Evolutionary conservation across 1,140 invertebrate genomes (phyloP).

Genomic region (Drosophila takahashii): DNA sequence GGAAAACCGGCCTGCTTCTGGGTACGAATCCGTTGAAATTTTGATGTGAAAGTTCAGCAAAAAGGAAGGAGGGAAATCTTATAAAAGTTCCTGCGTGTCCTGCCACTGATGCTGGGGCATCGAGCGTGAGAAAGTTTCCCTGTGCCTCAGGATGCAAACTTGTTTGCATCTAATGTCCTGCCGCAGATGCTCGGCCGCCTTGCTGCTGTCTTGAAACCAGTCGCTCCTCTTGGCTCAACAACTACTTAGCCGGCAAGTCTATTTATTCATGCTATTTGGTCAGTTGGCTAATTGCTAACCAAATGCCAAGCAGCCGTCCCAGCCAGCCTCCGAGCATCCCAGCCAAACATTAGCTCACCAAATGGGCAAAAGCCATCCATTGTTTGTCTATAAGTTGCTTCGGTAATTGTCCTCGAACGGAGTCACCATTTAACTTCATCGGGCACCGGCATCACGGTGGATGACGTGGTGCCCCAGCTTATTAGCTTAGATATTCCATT

Average conservation of each 20-base stretch:
- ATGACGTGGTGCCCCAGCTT: conserved; percentile 38
- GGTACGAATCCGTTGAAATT: conserved; percentile 77
- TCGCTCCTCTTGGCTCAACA: conserved; percentile 34
- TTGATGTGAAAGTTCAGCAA: conserved; percentile 84
- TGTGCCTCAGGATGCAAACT: conserved; percentile 40
- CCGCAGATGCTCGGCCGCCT: conserved; percentile 41
- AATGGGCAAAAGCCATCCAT: conserved; percentile 71
- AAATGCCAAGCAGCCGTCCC: conserved; percentile 47
- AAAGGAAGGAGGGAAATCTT: conserved; percentile 56
- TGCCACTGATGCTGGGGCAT: conserved; percentile 44
- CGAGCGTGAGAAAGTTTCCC: conserved; percentile 71
- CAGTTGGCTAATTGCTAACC: conserved; percentile 70
- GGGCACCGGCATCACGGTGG: neutral
- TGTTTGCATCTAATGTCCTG: conserved; percentile 63
- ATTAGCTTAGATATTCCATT: conserved; percentile 83
- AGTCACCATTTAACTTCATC: conserved; percentile 35
- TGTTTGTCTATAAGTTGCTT: conserved; percentile 60
- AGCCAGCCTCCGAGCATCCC: conserved; percentile 2
- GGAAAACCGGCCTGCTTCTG: conserved; percentile 69
- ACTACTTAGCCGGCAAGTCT: conserved; percentile 61
- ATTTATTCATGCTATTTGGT: conserved; percentile 79
- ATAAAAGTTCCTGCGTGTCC: conserved; percentile 77
- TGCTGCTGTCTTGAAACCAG: conserved; percentile 20
- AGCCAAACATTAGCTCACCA: conserved; percentile 70
- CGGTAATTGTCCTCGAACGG: conserved; percentile 69